Evolutionary conservation across 2,113 vertebrate species (phyloP).

Genomic region (Verasper variegatus): DNA sequence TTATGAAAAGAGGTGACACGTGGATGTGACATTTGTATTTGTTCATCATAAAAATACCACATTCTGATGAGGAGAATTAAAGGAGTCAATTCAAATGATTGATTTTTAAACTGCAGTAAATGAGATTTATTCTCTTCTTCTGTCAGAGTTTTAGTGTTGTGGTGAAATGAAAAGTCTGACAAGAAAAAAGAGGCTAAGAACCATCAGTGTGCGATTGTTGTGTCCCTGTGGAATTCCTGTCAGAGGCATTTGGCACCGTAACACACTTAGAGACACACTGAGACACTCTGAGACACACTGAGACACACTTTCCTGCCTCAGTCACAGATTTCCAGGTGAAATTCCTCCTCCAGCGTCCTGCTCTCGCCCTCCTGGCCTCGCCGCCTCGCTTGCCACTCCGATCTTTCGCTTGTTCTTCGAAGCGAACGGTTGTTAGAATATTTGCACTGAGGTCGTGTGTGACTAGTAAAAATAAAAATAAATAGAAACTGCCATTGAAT

Average conservation of each 20-base stretch:
- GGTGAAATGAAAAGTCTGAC: not conserved
- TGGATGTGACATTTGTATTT: too few species aligned
- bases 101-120: too few species aligned
- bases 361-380: not conserved
- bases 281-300: too few species aligned
- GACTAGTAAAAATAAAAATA: slow-evolving; percentile 80
- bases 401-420: slow-evolving; percentile 89
- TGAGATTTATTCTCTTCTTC: too few species aligned
- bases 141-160: too few species aligned
- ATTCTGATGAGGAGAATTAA: too few species aligned
- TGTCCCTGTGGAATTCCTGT: slow-evolving; percentile 42
- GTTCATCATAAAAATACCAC: too few species aligned
- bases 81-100: too few species aligned
- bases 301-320: not conserved
- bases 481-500: slow-evolving; percentile 89
- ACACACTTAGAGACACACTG: slow-evolving; percentile 60
- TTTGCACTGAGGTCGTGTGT: slow-evolving; percentile 98
- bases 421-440: slow-evolving; percentile 92
- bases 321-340: too few species aligned
- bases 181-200: not conserved
- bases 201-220: not conserved
- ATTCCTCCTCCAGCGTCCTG: not conserved
- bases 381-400: not conserved
- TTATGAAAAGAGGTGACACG: too few species aligned
- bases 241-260: slow-evolving; percentile 22